Base-by-base conservation (phyloP, 2,113 vertebrate species). In the Dolichallabes microphthalmus region DNA sequence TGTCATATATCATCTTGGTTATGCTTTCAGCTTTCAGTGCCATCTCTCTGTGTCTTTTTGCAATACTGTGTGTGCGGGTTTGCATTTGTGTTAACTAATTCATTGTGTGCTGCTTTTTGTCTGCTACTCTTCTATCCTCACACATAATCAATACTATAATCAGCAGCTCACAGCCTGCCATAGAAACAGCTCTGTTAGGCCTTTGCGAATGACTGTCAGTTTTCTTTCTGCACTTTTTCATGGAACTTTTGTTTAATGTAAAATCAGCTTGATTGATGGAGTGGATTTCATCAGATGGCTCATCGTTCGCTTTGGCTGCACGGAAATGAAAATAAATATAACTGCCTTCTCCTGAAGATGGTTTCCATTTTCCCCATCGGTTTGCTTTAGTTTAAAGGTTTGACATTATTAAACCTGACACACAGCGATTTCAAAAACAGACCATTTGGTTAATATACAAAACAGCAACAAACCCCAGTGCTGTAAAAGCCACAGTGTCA, bases 401-500 rank as follows among this genome's bases (percentile, higher is more conserved):
- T 30, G 60, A 1, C 2, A 27, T 60, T 27, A 14, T 79, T 57
- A 39, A 39, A 60, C 76, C 55, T 27, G 13, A 53, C 11, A 45
- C 50, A 53, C 6, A 75, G 50, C 13, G 53, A 17, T 53, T 75
- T 4, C 6, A 7, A 53, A 53, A 53, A 76, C 53, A 8, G 50
- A 25, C n/a, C 2, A 74, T 53, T 53, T 76, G 8, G 45, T 45
- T 55, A 53, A 53, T 53, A 53, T 53, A 32, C 27, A 81, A 50
- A 66, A 27, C 15, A 52, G 35, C 39, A 66, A 20, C n/a, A 35
- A 75, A 82, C 11, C 32, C 57, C 39, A 52, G 61, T 2, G 3
- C 60, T 66, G 52, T 80, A 75, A 76, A 80, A 89, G 87, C 27
- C 22, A 39, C 88, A 81, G 83, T 73, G 83, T 92, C 91, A 92